Evolutionary conservation across 1,140 invertebrate genomes (phyloP).

Genomic region (Bradynema listronoti): DNA sequence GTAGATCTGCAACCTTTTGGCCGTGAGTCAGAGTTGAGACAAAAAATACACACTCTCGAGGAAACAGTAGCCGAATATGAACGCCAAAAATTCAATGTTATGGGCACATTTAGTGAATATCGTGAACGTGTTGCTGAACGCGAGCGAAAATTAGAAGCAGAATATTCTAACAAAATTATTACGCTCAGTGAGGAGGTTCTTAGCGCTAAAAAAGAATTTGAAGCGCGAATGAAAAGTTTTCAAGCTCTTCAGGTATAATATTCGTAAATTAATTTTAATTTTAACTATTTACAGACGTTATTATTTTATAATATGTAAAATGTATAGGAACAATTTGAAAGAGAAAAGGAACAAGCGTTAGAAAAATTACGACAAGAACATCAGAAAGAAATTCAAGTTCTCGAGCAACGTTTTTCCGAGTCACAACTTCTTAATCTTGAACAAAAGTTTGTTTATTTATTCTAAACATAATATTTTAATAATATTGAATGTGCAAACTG

Average conservation of each 20-base stretch:
- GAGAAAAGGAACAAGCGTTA: constrained; percentile 55
- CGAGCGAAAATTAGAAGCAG: constrained; percentile 53
- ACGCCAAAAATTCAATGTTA: constrained; percentile 54
- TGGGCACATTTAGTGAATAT: constrained; percentile 56
- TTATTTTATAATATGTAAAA: background rate
- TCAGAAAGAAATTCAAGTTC: constrained; percentile 53
- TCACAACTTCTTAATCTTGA: constrained; percentile 54
- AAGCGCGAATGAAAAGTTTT: constrained; percentile 55
- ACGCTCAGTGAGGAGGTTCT: constrained; percentile 55
- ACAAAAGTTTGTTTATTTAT: constrained; percentile 42
- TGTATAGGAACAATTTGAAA: constrained; percentile 51
- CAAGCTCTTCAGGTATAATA: constrained; percentile 50
- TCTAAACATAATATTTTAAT: background rate
- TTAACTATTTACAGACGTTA: too few species aligned
- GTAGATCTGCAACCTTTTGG: too few species aligned
- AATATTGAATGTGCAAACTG: too few species aligned
- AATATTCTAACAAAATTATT: constrained; percentile 56
- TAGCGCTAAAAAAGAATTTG: constrained; percentile 56
- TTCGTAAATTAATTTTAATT: background rate
- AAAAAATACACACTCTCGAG: constrained; percentile 53
- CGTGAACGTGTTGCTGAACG: constrained; percentile 53
- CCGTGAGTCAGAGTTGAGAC: constrained; percentile 47
- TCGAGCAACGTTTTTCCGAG: constrained; percentile 53
- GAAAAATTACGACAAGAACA: constrained; percentile 56
- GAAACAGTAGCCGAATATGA: constrained; percentile 57